Evolutionary conservation across 2,797 vertebrate genomes (phyloP).

Genomic region (Lacerta agilis): DNA sequence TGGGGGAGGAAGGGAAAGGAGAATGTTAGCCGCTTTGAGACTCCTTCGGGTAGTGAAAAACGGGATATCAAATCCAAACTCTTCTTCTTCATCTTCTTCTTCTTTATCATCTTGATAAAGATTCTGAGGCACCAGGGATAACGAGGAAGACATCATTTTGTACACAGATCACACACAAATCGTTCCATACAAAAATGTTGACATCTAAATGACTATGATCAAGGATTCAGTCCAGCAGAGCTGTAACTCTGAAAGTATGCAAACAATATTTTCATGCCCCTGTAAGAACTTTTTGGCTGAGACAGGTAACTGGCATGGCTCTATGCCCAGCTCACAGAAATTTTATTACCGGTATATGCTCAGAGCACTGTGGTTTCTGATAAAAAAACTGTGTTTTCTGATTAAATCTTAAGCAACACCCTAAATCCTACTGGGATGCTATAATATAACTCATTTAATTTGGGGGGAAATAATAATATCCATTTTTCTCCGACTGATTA

Average conservation of each 20-base stretch:
- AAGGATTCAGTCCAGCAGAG: background rate
- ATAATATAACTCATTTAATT: too few species aligned
- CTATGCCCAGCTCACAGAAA: background rate
- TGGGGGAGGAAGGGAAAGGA: too few species aligned
- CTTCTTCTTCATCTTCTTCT: too few species aligned
- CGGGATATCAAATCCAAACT: too few species aligned
- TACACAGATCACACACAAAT: background rate
- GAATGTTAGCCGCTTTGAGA: too few species aligned
- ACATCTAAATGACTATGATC: background rate
- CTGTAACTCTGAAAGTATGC: background rate
- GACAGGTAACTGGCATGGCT: background rate
- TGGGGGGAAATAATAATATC: too few species aligned
- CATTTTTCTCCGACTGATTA: background rate
- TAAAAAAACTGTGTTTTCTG: background rate
- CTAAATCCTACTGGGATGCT: background rate
- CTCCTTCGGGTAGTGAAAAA: too few species aligned
- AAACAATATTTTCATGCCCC: background rate
- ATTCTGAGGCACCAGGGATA: background rate
- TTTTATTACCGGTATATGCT: background rate
- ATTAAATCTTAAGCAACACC: background rate
- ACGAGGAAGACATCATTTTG: background rate
- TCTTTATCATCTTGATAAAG: background rate
- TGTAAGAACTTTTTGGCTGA: background rate
- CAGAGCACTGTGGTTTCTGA: background rate
- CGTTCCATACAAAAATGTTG: too few species aligned